Evolutionary conservation across 2,888 invertebrate species (phyloP), one percentile per base, ranked within the genome.

Genomic region (Xylocampa areola): DNA sequence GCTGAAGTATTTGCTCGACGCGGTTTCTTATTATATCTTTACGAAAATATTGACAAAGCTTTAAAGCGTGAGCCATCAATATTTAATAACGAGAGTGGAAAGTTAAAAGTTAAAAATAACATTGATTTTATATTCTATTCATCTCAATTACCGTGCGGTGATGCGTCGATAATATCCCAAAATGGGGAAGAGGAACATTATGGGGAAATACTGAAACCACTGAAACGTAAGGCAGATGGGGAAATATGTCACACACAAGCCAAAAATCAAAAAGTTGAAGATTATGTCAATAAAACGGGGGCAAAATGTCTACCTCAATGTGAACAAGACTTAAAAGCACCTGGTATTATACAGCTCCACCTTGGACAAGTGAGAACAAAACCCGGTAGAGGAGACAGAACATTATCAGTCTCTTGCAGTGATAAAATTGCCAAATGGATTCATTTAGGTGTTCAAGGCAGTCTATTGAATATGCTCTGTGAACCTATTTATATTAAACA

Each of bases 391-490:
- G 99, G 99, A 0, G 97, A 97, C 82, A 96, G 96, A 40, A 98
- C 99, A 0, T 85, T 97, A 33, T 98, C 98, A 7, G 96, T 98
- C 76, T 98, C 98, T 0, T 99, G 99, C 87, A 98, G 98, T 87
- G 99, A 99, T 89, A 99, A 99, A 94, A 91, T 99, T 10, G 96
- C 98, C 2, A 96, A 96, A 77, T 99, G 99, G 99, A 96, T 97
- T 80, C 92, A 97, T 59, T 82, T 98, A 25, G 98, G 99, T 0
- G 83, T 98, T 19, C 98, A 97, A 92, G 98, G 99, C 2, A 95
- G 97, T 2, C 88, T 99, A 2, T 82, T 98, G 40, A 95, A 96
- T 62, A 86, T 95, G 59, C 84, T 98, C 19, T 85, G 91, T 2
- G 79, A 93, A 54, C 96, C 97, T 8, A 95, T 99, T 77, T 96